Conservation (phyloP, 1,140 invertebrate genomes). For the Reticulitermes speratus region DNA sequence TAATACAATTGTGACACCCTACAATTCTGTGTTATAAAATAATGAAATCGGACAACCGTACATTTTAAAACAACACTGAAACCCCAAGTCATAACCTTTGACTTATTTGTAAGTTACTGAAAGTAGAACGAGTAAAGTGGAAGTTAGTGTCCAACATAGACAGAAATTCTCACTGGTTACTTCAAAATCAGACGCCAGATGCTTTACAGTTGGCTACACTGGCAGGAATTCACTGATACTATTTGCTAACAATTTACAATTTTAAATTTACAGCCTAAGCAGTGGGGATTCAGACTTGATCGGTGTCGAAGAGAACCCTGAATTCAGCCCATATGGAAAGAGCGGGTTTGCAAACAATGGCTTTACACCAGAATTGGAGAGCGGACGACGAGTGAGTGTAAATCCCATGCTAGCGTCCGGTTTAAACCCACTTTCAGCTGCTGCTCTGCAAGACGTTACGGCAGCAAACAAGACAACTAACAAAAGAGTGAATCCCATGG, state of each 20-base stretch:
- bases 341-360: neutral
- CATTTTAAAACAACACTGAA: too few relatives aligned
- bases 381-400: neutral
- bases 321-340: neutral
- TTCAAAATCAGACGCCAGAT: too few relatives aligned
- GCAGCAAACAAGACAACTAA: neutral
- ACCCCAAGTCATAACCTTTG: too few relatives aligned
- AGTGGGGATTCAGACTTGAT: constrained; percentile 32
- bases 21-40: too few relatives aligned
- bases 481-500: neutral
- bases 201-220: too few relatives aligned
- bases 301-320: constrained; percentile 28
- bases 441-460: neutral
- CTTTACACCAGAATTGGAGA: neutral
- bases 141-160: too few relatives aligned
- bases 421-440: constrained; percentile 7
- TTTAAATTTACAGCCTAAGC: constrained; percentile 15
- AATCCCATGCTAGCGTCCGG: neutral
- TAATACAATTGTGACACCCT: too few relatives aligned
- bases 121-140: too few relatives aligned
- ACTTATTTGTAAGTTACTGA: too few relatives aligned
- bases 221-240: too few relatives aligned
- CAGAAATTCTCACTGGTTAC: too few relatives aligned
- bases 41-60: too few relatives aligned
- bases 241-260: neutral